phyloP scores from a whole-genome alignment of 2,797 vertebrate genomes.

The Delichon dasypus region DNA sequence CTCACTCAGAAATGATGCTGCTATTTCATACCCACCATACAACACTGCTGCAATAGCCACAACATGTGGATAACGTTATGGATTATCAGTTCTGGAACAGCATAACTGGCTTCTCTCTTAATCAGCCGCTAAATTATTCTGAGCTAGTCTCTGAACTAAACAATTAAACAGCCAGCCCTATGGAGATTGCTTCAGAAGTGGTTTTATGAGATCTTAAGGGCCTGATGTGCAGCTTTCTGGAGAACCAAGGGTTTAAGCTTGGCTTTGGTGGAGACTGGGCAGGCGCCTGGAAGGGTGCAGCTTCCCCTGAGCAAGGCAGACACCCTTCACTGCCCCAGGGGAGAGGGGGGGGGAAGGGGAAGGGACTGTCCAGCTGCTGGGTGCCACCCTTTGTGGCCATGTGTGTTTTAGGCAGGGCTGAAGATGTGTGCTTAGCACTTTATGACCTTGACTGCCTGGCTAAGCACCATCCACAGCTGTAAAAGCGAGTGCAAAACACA shows the following conservation, averaged over 20 bases:
- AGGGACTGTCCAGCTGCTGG: not conserved
- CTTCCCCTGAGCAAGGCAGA: not conserved
- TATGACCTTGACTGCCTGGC: not conserved
- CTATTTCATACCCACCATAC: not conserved
- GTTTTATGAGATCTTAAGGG: not conserved
- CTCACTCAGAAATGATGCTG: not conserved
- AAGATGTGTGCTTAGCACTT: not conserved
- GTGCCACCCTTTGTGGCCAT: not conserved
- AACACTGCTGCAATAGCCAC: not conserved
- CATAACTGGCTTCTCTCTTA: not conserved
- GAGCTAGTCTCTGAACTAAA: conserved; percentile 8
- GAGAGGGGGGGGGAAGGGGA: not conserved
- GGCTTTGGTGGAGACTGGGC: not conserved
- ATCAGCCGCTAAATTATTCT: conserved; percentile 21
- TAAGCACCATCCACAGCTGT: not conserved
- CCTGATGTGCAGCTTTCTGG: not conserved
- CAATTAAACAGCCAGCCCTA: not conserved
- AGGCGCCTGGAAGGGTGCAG: not conserved
- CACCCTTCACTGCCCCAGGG: too few relatives aligned
- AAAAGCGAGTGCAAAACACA: not conserved
- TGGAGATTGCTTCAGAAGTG: not conserved
- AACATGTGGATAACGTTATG: not conserved
- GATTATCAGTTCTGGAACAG: conserved; percentile 25
- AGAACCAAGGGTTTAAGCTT: not conserved
- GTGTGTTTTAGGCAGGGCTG: not conserved